Evolutionary conservation across 2,888 invertebrate species (phyloP), one percentile per base, ranked within the genome.

Genomic region (Chydorus sphaericus): DNA sequence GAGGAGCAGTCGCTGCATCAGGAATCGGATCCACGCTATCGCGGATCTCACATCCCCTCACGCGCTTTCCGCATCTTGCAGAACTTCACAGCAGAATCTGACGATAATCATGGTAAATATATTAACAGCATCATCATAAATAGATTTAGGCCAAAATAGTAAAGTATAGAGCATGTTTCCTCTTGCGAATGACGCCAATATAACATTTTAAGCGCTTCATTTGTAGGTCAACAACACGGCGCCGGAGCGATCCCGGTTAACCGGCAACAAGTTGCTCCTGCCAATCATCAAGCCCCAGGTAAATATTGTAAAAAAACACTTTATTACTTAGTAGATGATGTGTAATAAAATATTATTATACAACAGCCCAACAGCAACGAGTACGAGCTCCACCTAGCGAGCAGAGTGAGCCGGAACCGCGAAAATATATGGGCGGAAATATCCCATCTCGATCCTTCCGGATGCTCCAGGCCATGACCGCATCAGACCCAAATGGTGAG

Each of bases 361-460:
- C n/a, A n/a, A n/a, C n/a, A n/a, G n/a, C n/a, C 10, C n/a, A 33
- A 33, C n/a, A 11, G 10, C 10, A 33, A 33, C 36, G 36, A 33
- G 10, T 20, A 8, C 38, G 57, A 10, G 62, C 81, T 57, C 82
- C 79, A 61, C 77, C 82, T 49, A 81, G 81, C 65, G 78, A 82
- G 67, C 80, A 80, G 66, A 60, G 61, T 51, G 71, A 70, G 59
- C 77, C 73, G 59, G 82, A 82, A 66, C 82, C 82, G 49, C 80
- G 78, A 66, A 82, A 80, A 66, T 83, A 83, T 66, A 82, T 77
- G 65, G 86, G 86, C 56, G 80, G 82, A 65, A 79, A 82, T 61
- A 87, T 87, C 69, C 87, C 87, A 55, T 85, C 85, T 61, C 77
- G 83, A 68, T 83, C 85, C 38, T 87, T 87, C 71, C 81, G 79